These are phyloP conservation scores for Ethmia dodecea DNA, from an alignment of 2,888 invertebrate species.

Conservation along the genomic window DNA sequence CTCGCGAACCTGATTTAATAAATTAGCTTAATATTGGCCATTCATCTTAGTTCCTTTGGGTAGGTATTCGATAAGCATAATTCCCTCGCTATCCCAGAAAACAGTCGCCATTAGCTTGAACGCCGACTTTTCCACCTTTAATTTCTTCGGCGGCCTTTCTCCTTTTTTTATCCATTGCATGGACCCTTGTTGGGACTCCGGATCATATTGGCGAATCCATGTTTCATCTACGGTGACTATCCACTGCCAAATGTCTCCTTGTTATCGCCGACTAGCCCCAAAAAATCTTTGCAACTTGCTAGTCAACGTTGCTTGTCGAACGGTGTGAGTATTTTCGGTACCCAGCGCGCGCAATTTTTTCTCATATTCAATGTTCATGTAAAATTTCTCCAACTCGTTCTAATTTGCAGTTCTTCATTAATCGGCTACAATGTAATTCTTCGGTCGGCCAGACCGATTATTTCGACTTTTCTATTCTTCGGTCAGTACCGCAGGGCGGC, in stretches of 20 bases:
- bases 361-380: constrained; percentile 3
- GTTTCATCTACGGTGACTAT: no score
- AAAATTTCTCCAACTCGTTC: not conserved
- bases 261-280: not conserved
- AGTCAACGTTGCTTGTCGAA: constrained; percentile 6
- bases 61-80: constrained; percentile 8
- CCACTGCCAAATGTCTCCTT: not conserved
- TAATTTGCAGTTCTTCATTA: constrained; percentile 1
- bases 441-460: constrained; percentile 5
- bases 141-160: constrained; percentile 10
- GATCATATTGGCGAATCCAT: no score
- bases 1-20: no score
- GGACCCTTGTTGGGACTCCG: no score
- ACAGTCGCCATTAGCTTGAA: constrained; percentile 7
- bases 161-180: constrained; percentile 11
- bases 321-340: constrained; percentile 6
- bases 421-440: constrained; percentile 11
- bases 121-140: constrained; percentile 8
- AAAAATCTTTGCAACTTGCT: constrained; percentile 2
- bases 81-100: constrained; percentile 5
- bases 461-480: constrained; percentile 6
- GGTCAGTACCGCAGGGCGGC: constrained; percentile 2
- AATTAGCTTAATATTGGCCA: no score
- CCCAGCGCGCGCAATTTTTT: constrained; percentile 3
- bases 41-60: constrained; percentile 6